Percentiles rank a stretch among this genome's conserved stretches.
phyloP scores from a whole-genome alignment of 2,113 vertebrate species.

The Neodon shergylaensis region DNA sequence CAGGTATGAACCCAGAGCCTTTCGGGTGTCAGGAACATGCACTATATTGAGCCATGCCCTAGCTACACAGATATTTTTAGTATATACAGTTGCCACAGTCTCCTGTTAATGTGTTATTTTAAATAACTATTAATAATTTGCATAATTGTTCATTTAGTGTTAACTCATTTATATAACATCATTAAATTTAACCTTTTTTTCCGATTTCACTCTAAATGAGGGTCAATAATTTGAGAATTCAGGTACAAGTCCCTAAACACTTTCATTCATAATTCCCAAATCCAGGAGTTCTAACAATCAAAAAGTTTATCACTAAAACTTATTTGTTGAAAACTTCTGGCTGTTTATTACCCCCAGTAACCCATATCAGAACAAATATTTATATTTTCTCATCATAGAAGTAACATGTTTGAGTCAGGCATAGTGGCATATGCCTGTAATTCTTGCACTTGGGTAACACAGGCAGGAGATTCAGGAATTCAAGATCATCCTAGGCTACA shows the following conservation, averaged over 20 bases:
- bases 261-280: constrained; percentile 27
- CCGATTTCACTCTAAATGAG: constrained; percentile 46
- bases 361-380: constrained; percentile 30
- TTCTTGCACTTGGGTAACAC: neutral
- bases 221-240: constrained; percentile 14
- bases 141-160: constrained; percentile 24
- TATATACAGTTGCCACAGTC: neutral
- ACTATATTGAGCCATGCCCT: neutral
- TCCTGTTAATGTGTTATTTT: constrained; percentile 49
- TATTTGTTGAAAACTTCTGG: constrained; percentile 41
- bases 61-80: neutral
- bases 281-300: constrained; percentile 17
- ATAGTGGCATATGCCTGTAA: neutral
- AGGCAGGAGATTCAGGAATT: neutral
- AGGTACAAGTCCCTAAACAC: neutral
- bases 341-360: neutral
- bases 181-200: neutral
- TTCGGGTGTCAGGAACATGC: neutral
- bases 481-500: neutral
- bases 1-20: neutral
- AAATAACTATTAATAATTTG: constrained; percentile 54
- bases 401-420: neutral
- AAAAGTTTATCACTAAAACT: neutral
- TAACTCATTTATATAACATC: constrained; percentile 3
- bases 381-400: constrained; percentile 17